Evolutionary conservation across 1,140 invertebrate genomes (phyloP).

Genomic region (Drosophila nebulosa): DNA sequence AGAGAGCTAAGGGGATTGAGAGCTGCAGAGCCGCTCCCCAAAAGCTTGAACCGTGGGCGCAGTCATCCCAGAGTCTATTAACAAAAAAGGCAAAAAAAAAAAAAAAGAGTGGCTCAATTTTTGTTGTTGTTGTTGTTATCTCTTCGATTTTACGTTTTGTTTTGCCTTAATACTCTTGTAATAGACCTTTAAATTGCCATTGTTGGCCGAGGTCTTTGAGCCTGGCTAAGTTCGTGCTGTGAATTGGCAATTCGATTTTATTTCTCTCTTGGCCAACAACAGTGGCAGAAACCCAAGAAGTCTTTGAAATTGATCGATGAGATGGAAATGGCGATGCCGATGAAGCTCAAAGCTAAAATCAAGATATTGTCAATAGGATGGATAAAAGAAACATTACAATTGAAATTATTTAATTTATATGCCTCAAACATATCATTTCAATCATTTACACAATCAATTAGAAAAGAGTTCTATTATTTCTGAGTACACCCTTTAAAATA

Average conservation of each 20-base stretch:
- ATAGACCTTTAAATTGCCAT: constrained; percentile 68
- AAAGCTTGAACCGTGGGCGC: constrained; percentile 42
- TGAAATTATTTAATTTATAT: not conserved
- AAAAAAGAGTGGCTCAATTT: constrained; percentile 37
- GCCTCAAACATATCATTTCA: too few relatives aligned
- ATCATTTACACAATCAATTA: too few relatives aligned
- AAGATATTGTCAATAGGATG: not conserved
- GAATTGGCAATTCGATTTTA: constrained; percentile 54
- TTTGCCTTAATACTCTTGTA: constrained; percentile 63
- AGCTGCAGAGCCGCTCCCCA: constrained; percentile 26
- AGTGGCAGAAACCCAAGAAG: constrained; percentile 13
- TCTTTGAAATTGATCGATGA: constrained; percentile 22
- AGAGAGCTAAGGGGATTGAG: not conserved
- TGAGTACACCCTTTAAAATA: too few relatives aligned
- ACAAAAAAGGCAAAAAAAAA: constrained; percentile 38
- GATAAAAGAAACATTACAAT: not conserved
- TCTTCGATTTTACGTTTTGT: constrained; percentile 16
- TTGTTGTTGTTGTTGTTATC: constrained; percentile 1
- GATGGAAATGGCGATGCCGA: not conserved
- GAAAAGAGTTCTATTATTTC: too few relatives aligned
- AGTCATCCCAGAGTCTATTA: constrained; percentile 46
- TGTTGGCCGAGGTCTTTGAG: constrained; percentile 32
- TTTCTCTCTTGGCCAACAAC: constrained; percentile 28
- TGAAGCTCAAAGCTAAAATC: not conserved
- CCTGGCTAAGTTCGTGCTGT: constrained; percentile 45